Base-by-base conservation (phyloP, 1,140 invertebrate species). In the Lepidotrigona ventralis region DNA sequence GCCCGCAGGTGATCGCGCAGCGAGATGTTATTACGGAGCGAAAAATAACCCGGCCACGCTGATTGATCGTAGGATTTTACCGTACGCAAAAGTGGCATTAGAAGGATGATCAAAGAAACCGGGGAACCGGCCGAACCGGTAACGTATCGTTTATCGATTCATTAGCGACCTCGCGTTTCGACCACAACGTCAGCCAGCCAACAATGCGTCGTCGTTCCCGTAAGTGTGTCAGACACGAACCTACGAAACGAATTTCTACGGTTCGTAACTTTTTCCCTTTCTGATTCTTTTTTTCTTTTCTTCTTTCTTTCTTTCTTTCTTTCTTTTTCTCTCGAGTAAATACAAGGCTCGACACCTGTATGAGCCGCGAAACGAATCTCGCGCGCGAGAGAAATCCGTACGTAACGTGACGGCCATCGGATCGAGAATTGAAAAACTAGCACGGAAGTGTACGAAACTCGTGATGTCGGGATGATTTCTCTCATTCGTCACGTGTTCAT, bases 61-160 rank as follows among this genome's bases (percentile, higher is more conserved):
- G 33, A 19, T 79, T 21, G 21, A n/a, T 60, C 51, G 39, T 60
- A 51, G 29, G 58, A n/a, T 85, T 66, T 33, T 72, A 46, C 54
- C 19, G 46, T 64, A 54, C 54, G 46, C 46, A 60, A 51, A 60
- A 39, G 21, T 17, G 9, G 56, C 17, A 46, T 73, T 81, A 77
- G 63, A 81, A 33, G 2, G 12, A 39, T 8, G 56, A 66, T 56
- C 11, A 39, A 54, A 51, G 63, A 6, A 56, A 26, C 29, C 29
- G 26, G 33, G 26, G 53, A 86, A 70, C 60, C 23, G 19, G 56
- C 21, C 51, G 63, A 73, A 79, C 84, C 70, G 60, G 66, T 33
- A 86, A 72, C 39, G n/a, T 64, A 51, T 54, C 77, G 74, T 56
- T 85, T 83, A 83, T 66, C 79, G 79, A 83, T 85, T 83, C 79